Evolutionary conservation across 2,113 vertebrate species (phyloP), one percentile per base, ranked within the genome.

Genomic region (Stegastes partitus): DNA sequence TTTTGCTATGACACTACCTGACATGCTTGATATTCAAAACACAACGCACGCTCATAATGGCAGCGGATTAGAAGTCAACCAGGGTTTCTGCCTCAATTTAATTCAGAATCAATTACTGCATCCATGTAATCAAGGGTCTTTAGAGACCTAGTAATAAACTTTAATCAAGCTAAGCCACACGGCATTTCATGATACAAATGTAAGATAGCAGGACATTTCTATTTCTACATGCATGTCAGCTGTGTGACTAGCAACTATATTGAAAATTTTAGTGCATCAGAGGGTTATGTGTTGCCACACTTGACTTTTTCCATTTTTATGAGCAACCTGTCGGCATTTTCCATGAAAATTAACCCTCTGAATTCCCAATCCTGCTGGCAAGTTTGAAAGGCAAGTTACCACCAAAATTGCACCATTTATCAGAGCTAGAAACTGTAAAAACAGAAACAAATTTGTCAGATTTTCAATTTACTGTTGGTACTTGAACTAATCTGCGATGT

Each of bases 1-100:
- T 67, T 79, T 50, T 34, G 37, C 15, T 44, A 61, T 56, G 68
- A 58, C 18, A 50, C 80, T 45, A 23, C 31, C 51, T 66, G 81
- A 68, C 66, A 66, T 34, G 75, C 76, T 68, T 81, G 39, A 76
- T 65, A 71, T 78, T 79, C 47, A 77, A 61, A 83, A 83, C 69
- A 75, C 79, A 79, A 72, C 44, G 49, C 53, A 58, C 0, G 5
- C 59, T 71, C 22, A 63, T 47, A 56, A 66, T 64, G 37, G 19
- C 11, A 26, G 34, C 21, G 56, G 68, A 81, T 87, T 63, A 53
- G 68, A 55, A 76, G 56, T 62, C 50, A 42, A 31, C 59, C 15
- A 6, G 5, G 14, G 44, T 65, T 56, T 57, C 21, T 66, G 66
- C 68, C 18, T 68, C 51, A 68, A 54, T 68, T 79, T n/a, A 71